Evolutionary conservation across 35 echinoderm and acorn worm species (phyloP).

Genomic region (Apostichopus japonicus): DNA sequence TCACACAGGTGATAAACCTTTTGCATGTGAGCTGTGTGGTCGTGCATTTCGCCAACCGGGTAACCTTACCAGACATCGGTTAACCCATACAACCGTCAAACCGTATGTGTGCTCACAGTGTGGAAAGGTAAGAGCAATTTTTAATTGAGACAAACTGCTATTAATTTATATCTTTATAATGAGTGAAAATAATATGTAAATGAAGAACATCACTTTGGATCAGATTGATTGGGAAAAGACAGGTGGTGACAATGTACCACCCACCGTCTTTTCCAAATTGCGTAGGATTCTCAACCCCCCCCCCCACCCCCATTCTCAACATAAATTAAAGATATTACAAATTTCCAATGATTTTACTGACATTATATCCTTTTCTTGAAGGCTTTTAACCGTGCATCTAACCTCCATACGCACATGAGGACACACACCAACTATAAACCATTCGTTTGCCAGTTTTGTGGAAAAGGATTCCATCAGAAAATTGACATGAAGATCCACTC

Average conservation of each 20-base stretch:
- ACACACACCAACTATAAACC: slow-evolving; percentile 97
- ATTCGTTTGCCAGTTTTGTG: slow-evolving; percentile 92
- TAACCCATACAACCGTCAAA: slow-evolving; percentile 97
- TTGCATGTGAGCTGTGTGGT: slow-evolving; percentile 88
- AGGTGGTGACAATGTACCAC: too few species aligned
- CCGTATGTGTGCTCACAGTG: slow-evolving; percentile 94
- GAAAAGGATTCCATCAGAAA: slow-evolving; percentile 99
- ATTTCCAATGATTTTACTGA: too few species aligned
- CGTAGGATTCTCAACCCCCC: too few species aligned
- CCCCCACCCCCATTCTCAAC: too few species aligned
- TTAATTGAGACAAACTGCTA: too few species aligned
- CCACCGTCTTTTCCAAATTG: too few species aligned
- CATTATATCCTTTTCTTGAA: slow-evolving; percentile 37
- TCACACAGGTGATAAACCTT: slow-evolving; percentile 95
- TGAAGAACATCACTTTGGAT: too few species aligned
- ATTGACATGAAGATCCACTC: slow-evolving; percentile 99
- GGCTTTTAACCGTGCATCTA: slow-evolving; percentile 98
- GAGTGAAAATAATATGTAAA: too few species aligned
- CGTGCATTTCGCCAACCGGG: slow-evolving; percentile 98
- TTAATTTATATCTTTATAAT: too few species aligned
- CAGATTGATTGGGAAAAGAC: too few species aligned
- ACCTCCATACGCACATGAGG: slow-evolving; percentile 98
- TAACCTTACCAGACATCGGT: slow-evolving; percentile 89
- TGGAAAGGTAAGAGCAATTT: slow-evolving; percentile 79
- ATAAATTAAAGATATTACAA: too few species aligned